Evolutionary conservation across 37 sponge, comb jelly and placozoan genomes (phyloP).

Genomic region (Ianthella basta): DNA sequence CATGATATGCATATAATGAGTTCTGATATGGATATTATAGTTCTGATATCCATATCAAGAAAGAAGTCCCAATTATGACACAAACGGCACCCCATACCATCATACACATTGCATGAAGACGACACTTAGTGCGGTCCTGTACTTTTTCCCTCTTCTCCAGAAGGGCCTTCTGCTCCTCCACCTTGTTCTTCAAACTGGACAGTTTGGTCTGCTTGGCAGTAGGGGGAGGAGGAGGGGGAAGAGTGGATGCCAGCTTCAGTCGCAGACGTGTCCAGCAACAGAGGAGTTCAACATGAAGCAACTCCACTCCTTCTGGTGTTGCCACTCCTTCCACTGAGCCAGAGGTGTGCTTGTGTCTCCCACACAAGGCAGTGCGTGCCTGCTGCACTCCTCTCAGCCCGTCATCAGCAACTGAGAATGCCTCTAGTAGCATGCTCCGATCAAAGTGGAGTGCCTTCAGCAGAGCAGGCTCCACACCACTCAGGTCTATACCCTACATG

Average conservation of each 20-base stretch:
- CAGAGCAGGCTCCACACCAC: neutral
- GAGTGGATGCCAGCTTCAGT: constrained; percentile 66
- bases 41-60: no score
- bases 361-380: neutral
- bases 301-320: constrained; percentile 21
- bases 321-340: neutral
- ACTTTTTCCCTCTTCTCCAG: constrained; percentile 40
- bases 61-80: no score
- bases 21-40: no score
- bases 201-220: constrained; percentile 31
- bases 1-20: no score
- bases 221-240: constrained; percentile 58
- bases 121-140: no score
- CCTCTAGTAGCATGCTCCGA: constrained; percentile 10
- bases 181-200: constrained; percentile 59
- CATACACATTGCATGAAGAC: no score
- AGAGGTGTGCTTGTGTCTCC: no score
- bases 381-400: constrained; percentile 4
- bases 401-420: neutral
- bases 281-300: constrained; percentile 56
- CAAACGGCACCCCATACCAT: no score
- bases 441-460: constrained; percentile 8
- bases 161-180: constrained; percentile 45
- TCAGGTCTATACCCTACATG: neutral
- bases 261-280: constrained; percentile 38